These are phyloP conservation scores for Hesperia comma DNA, from an alignment of 2,888 invertebrate genomes.

Conservation along the genomic window DNA sequence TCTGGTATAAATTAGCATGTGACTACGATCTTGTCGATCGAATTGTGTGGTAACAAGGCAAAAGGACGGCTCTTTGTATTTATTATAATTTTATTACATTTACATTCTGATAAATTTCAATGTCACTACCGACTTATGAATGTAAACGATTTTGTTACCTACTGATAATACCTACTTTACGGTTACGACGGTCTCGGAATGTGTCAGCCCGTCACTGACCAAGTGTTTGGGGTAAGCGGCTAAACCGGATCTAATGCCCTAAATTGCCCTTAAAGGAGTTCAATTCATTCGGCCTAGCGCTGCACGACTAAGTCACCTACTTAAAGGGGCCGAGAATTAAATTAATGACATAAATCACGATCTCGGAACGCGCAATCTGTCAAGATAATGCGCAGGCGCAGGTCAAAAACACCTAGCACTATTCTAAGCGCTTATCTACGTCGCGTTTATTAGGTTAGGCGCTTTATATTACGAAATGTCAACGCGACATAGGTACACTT, in stretches of 20 bases:
- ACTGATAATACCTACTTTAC: neutral
- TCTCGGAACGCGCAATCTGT: conserved; percentile 53
- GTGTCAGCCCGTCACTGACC: conserved; percentile 44
- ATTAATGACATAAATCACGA: conserved; percentile 56
- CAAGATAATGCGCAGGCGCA: conserved; percentile 59
- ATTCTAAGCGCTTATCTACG: conserved; percentile 53
- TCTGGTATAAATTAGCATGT: too few species aligned
- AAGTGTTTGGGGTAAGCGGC: conserved; percentile 62
- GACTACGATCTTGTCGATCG: too few species aligned
- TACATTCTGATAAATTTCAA: too few species aligned
- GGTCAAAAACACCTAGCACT: conserved; percentile 60
- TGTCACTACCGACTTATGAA: too few species aligned
- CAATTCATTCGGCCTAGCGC: conserved; percentile 58
- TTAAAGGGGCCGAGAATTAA: conserved; percentile 53
- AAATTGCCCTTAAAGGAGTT: conserved; percentile 70
- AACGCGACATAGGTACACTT: conserved; percentile 30
- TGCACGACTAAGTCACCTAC: conserved; percentile 60
- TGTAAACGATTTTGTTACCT: too few species aligned
- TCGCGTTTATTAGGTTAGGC: conserved; percentile 50
- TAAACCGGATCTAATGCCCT: conserved; percentile 74
- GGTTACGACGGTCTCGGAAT: conserved; percentile 31
- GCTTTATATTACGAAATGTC: conserved; percentile 35
- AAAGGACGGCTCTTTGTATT: too few species aligned
- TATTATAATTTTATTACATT: too few species aligned
- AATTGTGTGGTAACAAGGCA: too few species aligned